phyloP scores from a whole-genome alignment of 2,797 vertebrate species.

The Masticophis lateralis region DNA sequence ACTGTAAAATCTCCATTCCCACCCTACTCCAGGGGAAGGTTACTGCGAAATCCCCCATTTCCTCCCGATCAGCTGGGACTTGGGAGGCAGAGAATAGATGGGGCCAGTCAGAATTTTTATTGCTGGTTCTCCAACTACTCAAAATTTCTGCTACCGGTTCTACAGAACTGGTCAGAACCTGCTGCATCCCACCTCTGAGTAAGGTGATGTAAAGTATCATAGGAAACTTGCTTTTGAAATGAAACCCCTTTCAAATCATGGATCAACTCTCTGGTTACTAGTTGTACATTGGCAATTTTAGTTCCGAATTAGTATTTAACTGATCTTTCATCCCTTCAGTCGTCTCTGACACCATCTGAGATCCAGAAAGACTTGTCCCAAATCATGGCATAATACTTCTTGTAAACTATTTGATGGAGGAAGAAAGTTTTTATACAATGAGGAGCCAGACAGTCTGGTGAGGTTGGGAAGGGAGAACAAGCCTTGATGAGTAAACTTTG shows the following conservation, averaged over 20 bases:
- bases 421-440: slow-evolving; percentile 21
- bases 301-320: slow-evolving; percentile 10
- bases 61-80: too few species aligned
- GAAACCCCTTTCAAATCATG: slow-evolving; percentile 17
- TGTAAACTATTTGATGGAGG: slow-evolving; percentile 19
- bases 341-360: slow-evolving; percentile 4
- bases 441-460: slow-evolving; percentile 26
- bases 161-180: too few species aligned
- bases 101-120: too few species aligned
- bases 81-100: too few species aligned
- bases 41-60: too few species aligned
- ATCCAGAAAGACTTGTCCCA: slow-evolving; percentile 15
- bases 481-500: background rate
- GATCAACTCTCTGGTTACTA: background rate
- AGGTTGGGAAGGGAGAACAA: background rate
- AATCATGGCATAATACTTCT: slow-evolving; percentile 13
- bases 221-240: background rate
- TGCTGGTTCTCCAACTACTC: too few species aligned
- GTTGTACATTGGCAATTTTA: slow-evolving; percentile 13
- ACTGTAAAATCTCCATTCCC: too few species aligned
- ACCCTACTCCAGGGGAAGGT: too few species aligned
- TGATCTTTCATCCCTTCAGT: slow-evolving; percentile 4
- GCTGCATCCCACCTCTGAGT: too few species aligned
- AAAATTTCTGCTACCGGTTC: too few species aligned
- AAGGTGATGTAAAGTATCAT: background rate